Evolutionary conservation across 2,888 invertebrate genomes (phyloP).

Genomic region (Amphipoea oculea): DNA sequence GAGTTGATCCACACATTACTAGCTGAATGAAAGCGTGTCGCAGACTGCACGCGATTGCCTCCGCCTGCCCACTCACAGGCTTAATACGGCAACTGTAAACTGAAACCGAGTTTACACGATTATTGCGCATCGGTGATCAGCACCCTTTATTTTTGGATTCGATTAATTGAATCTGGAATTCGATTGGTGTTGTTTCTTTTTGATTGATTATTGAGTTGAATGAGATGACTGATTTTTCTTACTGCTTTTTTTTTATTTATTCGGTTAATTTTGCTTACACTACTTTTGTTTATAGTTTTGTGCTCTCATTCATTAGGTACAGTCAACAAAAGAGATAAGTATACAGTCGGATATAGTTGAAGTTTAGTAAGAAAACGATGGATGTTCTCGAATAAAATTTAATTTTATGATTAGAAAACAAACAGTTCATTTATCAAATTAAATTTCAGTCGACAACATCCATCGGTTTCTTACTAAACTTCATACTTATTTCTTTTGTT

Average conservation of each 20-base stretch:
- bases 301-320: no score
- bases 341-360: no score
- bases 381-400: no score
- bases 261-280: neutral
- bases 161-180: constrained; percentile 47
- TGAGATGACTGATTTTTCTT: neutral
- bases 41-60: constrained; percentile 71
- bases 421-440: no score
- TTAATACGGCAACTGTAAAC: constrained; percentile 64
- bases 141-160: constrained; percentile 65
- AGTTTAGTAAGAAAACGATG: no score
- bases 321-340: no score
- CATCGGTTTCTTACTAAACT: no score
- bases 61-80: constrained; percentile 60
- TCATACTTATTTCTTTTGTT: no score
- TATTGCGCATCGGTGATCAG: constrained; percentile 76
- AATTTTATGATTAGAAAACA: no score
- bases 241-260: neutral
- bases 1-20: constrained; percentile 64
- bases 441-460: no score
- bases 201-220: constrained; percentile 14
- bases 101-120: constrained; percentile 79
- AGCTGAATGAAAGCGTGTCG: constrained; percentile 62
- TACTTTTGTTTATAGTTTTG: neutral
- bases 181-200: constrained; percentile 20